Evolutionary conservation across 2,113 vertebrate species (phyloP).

Genomic region (Tamias sibiricus): DNA sequence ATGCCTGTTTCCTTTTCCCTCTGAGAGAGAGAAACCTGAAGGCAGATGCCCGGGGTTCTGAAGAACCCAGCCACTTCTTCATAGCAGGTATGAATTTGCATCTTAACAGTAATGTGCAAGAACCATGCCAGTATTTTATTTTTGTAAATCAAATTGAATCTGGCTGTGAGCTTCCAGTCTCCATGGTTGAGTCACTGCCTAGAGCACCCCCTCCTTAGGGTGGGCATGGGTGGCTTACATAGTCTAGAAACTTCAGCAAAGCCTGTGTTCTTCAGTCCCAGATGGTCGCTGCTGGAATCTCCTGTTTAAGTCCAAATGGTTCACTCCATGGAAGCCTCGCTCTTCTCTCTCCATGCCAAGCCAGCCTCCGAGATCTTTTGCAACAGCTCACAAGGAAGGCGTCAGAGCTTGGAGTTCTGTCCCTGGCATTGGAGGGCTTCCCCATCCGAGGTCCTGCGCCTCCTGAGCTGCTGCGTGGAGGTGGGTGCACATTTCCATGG

Average conservation of each 20-base stretch:
- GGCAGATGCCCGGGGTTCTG: not conserved
- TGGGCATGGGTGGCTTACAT: not conserved
- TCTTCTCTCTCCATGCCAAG: fast-evolving
- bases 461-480: not conserved
- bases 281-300: not conserved
- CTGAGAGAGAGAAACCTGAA: not conserved
- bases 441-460: not conserved
- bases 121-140: not conserved
- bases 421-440: too few relatives aligned
- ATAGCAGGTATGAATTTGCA: not conserved
- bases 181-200: not conserved
- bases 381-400: not conserved
- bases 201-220: not conserved
- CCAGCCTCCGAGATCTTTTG: not conserved
- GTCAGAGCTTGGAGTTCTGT: not conserved
- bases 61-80: not conserved
- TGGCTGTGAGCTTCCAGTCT: not conserved
- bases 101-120: not conserved
- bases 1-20: not conserved
- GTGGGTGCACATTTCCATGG: not conserved
- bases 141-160: not conserved
- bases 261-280: not conserved
- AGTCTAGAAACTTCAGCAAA: not conserved
- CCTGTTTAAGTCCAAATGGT: not conserved
- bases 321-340: not conserved